Evolutionary conservation across 1,140 invertebrate genomes (phyloP), one percentile per base, ranked within the genome.

Genomic region (Calephelis nemesis): DNA sequence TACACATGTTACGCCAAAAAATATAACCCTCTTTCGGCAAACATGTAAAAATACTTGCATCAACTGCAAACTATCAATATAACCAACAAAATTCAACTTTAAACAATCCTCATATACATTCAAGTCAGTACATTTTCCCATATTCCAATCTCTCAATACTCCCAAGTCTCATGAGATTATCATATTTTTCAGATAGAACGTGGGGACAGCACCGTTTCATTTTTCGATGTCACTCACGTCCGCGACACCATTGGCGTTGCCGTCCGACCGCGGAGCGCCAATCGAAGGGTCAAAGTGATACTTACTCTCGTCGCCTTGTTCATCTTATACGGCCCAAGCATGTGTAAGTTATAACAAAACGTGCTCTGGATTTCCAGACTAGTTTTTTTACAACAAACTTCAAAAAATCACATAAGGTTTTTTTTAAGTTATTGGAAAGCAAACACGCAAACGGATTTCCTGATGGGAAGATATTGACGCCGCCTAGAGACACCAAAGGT

Each of bases 301-400:
- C 88, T 95, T 19, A 92, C 95, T 4, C 94, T 95, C 91, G 79
- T 95, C 62, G 93, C 94, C 49, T 93, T 95, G 15, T 95, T 95
- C 91, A 93, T 95, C 7, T 93, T 95, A 40, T 95, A 94, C 74
- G 95, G 95, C 67, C 95, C 95, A 0, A 92, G 95, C 82, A 94
- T 95, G 73, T 94, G 95, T 96, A 80, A 94, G 94, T 93, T 9
- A 45, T 52, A 62, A 60, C 13, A 10, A 5, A 63, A 63, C 68
- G 68, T 64, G 68, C 47, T 45, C 7, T 8, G 50, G 4, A 40
- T 49, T 30, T 65, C 12, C 52, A 30, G 30, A 30, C 45, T 19
- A 19, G 15, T 0, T 19, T 6, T 12, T 63, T 63, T 63, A 63
- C 40, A 39, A 6, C 50, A 12, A 50, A 47, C 7, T 69, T n/a